Base-by-base conservation (phyloP, 2,888 invertebrate genomes). In the Luperina testacea region DNA sequence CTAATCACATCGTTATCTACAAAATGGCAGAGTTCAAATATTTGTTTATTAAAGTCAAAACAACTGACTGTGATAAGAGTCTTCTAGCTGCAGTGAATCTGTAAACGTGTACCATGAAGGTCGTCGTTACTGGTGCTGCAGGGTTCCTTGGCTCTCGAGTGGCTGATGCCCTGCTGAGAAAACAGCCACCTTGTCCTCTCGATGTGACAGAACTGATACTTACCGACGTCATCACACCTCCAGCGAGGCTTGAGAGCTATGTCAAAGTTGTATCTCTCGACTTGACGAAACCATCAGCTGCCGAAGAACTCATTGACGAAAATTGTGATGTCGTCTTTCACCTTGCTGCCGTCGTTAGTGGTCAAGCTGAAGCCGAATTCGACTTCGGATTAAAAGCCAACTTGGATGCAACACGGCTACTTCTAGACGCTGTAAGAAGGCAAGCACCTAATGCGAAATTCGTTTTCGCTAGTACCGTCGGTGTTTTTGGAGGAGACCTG, bases 341-440 rank as follows among this genome's bases (percentile, higher is more conserved):
- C 80, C 90, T 96, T 4, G 96, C 96, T 4, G 96, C 96, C 32
- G 89, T 95, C 15, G 96, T 96, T 48, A 96, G 96, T 80, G 96
- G 96, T 0, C 93, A 93, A 68, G 95, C 96, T 17, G 96, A 96
- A 90, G 89, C 87, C 0, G 94, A 96, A 80, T 95, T 96, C 77
- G 95, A 96, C 17, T 90, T 94, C 8, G 96, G 96, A 2, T 81
- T 95, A 71, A 91, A 90, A 75, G 94, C 95, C 6, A 96, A 96
- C 84, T 89, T 96, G 24, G 96, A 96, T 81, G 95, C 92, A 3
- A 96, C 96, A 15, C 91, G 96, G 32, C 89, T 92, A 1, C 91
- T 96, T 15, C 90, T 95, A 0, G 96, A 96, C 63, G 91, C 90
- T 9, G 92, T 93, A 0, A 91, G 96, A n/a, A 88, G 80, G 11